phyloP scores from a whole-genome alignment of 1,140 invertebrate species.

The Rhopalosiphum padi region DNA sequence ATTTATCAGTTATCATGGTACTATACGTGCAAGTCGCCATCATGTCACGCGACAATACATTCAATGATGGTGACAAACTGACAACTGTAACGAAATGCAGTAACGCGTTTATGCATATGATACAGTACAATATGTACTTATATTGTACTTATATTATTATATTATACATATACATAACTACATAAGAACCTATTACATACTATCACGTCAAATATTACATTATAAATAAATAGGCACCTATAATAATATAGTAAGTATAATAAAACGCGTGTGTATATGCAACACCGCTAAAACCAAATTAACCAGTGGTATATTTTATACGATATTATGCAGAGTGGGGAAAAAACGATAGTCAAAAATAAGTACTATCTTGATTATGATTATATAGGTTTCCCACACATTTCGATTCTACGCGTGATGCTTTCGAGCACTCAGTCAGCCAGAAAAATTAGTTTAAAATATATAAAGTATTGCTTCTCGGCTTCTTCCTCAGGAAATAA shows the following conservation, averaged over 20 bases:
- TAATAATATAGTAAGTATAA: neutral
- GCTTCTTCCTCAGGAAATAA: no score
- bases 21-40: neutral
- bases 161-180: neutral
- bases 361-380: no score
- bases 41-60: neutral
- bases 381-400: no score
- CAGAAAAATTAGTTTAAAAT: no score
- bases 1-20: neutral
- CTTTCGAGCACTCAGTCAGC: no score
- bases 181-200: neutral
- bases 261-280: neutral
- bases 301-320: no score
- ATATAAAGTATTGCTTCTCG: no score
- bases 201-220: neutral
- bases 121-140: neutral
- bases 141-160: neutral
- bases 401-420: no score
- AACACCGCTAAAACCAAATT: neutral
- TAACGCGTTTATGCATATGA: neutral
- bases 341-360: no score
- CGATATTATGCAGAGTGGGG: no score
- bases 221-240: neutral
- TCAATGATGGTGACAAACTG: neutral
- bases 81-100: neutral